Evolutionary conservation across 2,797 vertebrate species (phyloP), one percentile per base, ranked within the genome.

Genomic region (Parauchenoglanis ngamensis): DNA sequence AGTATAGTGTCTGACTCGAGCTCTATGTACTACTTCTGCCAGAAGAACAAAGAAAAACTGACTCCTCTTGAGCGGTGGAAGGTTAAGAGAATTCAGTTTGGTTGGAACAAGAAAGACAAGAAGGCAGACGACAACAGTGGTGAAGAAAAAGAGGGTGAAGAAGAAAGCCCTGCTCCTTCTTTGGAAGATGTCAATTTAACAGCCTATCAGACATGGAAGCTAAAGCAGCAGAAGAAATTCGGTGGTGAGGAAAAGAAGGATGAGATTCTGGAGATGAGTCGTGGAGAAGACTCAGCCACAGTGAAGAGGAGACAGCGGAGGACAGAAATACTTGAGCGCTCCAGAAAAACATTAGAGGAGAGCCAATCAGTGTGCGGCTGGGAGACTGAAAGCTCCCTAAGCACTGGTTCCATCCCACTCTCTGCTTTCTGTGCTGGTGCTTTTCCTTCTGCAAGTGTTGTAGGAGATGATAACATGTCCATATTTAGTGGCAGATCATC

Each of bases 141-240:
- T 23, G 92, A 91, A 21, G 87, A 85, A 11, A 87, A 44, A 0
- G 91, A 88, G 0, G 88, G 89, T 0, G 92, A 92, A 25, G 90
- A 76, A 0, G 94, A 94, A 0, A 86, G 85, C 4, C 95, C 91
- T 77, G 89, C 92, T 6, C 92, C 92, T 0, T 91, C 90, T 52
- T 90, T 95, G 79, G 95, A 96, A 1, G 97, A 98, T 0, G 92
- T 97, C 88, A 95, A 95, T 92, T 94, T 99, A 87, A 96, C 96
- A 0, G 98, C 98, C 5, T 99, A 99, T 90, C 98, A 99, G 94
- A 93, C 94, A 15, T 99, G 98, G 98, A 99, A 99, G 91, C 86
- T 97, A 90, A 96, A 96, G 87, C 97, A 96, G 78, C 98, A 98
- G 94, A 96, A 95, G 92, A 96, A 95, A 90, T 93, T 96, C 5